Conservation (phyloP, 2,113 vertebrate species). For the Clarias macrocephalus region DNA sequence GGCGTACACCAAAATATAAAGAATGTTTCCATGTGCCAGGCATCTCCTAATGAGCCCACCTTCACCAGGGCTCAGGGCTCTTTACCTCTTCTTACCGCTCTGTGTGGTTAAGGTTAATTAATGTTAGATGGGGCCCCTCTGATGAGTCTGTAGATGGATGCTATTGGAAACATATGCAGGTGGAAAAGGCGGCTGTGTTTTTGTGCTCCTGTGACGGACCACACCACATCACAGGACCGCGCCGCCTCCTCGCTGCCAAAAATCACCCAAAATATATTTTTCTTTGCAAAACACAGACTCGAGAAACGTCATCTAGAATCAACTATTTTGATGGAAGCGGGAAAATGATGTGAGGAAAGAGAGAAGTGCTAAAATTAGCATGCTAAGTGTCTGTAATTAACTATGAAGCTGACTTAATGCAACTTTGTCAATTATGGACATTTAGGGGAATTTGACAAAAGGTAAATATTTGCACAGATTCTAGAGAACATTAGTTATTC, state of each 20-base stretch:
- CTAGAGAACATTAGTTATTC: background rate
- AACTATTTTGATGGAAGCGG: background rate
- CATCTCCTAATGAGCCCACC: slow-evolving; percentile 44
- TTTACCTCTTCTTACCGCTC: slow-evolving; percentile 42
- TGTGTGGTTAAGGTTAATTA: slow-evolving; percentile 48
- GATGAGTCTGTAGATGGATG: slow-evolving; percentile 23
- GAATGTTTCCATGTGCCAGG: slow-evolving; percentile 53
- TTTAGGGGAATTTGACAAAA: background rate
- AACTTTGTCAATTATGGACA: background rate
- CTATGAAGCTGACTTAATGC: background rate
- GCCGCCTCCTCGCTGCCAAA: background rate
- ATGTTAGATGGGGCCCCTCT: slow-evolving; percentile 45
- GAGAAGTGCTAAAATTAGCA: background rate
- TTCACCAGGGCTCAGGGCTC: slow-evolving; percentile 39
- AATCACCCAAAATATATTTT: background rate
- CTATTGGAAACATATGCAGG: slow-evolving; percentile 49
- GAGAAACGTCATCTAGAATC: background rate
- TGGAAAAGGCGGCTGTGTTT: slow-evolving; percentile 10
- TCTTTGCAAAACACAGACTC: background rate
- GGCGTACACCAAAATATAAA: slow-evolving; percentile 22
- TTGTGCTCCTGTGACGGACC: slow-evolving; percentile 21
- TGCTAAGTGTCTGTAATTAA: background rate
- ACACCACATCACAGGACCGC: background rate
- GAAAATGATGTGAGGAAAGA: background rate
- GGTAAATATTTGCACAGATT: background rate